phyloP scores from a whole-genome alignment of 2,888 invertebrate species.

The Himalopsyche japonica region DNA sequence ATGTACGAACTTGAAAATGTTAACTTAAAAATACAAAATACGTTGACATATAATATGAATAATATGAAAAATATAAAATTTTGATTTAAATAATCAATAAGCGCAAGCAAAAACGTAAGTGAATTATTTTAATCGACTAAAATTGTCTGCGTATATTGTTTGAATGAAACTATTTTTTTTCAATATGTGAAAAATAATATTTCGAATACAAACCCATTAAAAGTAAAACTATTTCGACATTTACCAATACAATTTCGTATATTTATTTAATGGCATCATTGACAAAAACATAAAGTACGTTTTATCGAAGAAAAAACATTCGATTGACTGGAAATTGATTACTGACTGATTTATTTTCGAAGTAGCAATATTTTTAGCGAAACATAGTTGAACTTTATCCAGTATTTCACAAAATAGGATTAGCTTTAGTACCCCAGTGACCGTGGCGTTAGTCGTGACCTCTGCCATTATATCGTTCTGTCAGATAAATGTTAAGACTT shows the following conservation, averaged over 20 bases:
- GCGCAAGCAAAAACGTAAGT: too few species aligned
- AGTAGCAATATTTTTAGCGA: slow-evolving; percentile 17
- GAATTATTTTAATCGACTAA: too few species aligned
- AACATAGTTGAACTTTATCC: background rate
- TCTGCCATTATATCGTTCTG: background rate
- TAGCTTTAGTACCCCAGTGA: background rate
- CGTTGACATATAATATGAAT: too few species aligned
- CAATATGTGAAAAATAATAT: too few species aligned
- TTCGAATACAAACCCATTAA: background rate
- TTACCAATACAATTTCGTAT: background rate
- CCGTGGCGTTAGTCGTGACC: background rate
- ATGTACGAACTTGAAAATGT: too few species aligned
- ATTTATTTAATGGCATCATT: background rate
- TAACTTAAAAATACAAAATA: too few species aligned
- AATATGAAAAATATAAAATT: too few species aligned
- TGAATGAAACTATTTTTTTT: too few species aligned
- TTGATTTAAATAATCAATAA: too few species aligned
- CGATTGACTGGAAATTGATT: slow-evolving; percentile 17
- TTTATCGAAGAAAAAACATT: background rate
- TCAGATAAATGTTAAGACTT: background rate
- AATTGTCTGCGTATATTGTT: too few species aligned
- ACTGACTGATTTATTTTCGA: slow-evolving; percentile 20
- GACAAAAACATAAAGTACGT: background rate
- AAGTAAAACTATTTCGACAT: background rate
- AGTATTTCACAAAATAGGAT: background rate